These are phyloP conservation scores for Cephus cinctus DNA, from an alignment of 1,140 invertebrate species.

Conservation along the genomic window DNA sequence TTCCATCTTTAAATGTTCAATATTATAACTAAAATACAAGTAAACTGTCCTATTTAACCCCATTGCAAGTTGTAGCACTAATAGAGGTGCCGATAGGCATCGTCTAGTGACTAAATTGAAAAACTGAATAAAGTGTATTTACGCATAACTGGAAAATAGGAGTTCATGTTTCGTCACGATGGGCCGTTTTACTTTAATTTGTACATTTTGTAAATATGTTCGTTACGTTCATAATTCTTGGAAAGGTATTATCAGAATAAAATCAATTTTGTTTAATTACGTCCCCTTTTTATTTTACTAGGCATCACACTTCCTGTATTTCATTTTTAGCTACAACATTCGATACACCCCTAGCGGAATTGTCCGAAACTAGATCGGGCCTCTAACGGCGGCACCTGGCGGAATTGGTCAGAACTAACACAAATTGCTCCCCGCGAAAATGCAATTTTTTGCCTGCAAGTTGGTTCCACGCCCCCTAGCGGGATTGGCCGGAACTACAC, in stretches of 20 bases:
- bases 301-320: too few relatives aligned
- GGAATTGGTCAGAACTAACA: too few relatives aligned
- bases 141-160: constrained; percentile 4
- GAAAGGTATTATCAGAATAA: neutral
- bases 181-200: constrained; percentile 4
- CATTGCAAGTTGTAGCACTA: constrained; percentile 17
- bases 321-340: too few relatives aligned
- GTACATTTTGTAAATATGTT: constrained; percentile 10
- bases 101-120: constrained; percentile 14
- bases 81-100: constrained; percentile 17
- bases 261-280: constrained; percentile 6
- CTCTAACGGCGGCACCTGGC: too few relatives aligned
- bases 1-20: constrained; percentile 17
- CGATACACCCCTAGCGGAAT: too few relatives aligned
- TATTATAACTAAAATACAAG: constrained; percentile 7
- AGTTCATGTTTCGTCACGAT: neutral
- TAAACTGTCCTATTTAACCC: constrained; percentile 20
- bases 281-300: too few relatives aligned
- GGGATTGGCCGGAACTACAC: too few relatives aligned
- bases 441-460: too few relatives aligned
- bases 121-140: constrained; percentile 19
- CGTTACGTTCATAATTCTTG: neutral
- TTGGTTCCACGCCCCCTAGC: too few relatives aligned
- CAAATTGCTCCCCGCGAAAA: too few relatives aligned
- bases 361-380: too few relatives aligned